Evolutionary conservation across 2,113 vertebrate species (phyloP), one percentile per base, ranked within the genome.

Genomic region (Menura novaehollandiae): DNA sequence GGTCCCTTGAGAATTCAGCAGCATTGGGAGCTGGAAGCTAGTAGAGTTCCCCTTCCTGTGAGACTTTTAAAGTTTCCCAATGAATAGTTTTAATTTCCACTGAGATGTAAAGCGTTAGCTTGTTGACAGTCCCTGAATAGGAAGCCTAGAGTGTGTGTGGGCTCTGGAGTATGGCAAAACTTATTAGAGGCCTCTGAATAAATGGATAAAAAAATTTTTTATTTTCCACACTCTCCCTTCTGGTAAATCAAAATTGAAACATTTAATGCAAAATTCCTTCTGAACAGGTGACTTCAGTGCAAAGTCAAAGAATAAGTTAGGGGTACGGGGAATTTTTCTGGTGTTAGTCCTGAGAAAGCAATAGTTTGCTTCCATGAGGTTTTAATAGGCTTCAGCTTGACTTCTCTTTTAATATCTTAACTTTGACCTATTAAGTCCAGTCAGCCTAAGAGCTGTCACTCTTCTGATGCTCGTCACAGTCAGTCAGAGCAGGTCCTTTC

Each of bases 21-120:
- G 63, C 0, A 0, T 3, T 55, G 20, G 1, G 15, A 94, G 71
- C 28, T 77, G 73, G 56, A 76, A 88, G 76, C 80, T 85, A 51
- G 60, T 88, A 47, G 93, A 59, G 47, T 76, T 82, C 60, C 64
- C 52, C 77, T 85, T 73, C 83, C 76, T 52, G 7, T 44, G 75
- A 74, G 79, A 68, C 20, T 44, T 53, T 76, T 43, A 30, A 47
- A 41, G 24, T 60, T 28, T 93, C 58, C 47, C 53, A 67, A 6
- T 86, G 93, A 93, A 92, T 95, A 80, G 52, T 66, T 93, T 41
- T 73, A 27, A 78, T 94, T 96, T 91, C 84, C 91, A 94, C 79
- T 51, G 62, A 75, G 66, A 75, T 39, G n/a, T 21, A 22, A 58
- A 96, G 89, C 71, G 58, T 75, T 78, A 83, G 85, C 64, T 89